Conservation (phyloP, 2,113 vertebrate genomes). For the Oriolus oriolus region DNA sequence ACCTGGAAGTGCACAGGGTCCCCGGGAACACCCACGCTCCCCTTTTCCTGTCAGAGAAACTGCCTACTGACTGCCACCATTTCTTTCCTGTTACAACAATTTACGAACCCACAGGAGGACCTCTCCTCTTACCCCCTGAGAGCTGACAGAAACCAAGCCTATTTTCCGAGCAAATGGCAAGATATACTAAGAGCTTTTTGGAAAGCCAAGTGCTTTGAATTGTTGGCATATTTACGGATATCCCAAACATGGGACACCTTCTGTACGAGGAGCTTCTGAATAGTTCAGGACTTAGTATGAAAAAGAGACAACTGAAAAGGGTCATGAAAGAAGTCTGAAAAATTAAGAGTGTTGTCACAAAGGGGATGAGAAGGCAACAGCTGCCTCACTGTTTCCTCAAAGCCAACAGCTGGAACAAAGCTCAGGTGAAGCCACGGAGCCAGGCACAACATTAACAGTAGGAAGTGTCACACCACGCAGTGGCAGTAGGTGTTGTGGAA, state of each 20-base stretch:
- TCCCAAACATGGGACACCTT: neutral
- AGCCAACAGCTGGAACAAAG: neutral
- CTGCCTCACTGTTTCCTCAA: neutral
- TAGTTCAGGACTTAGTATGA: neutral
- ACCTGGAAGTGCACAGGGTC: neutral
- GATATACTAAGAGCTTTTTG: neutral
- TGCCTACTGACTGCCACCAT: neutral
- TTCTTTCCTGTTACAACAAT: neutral
- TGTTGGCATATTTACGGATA: fast-evolving
- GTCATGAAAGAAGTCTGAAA: neutral
- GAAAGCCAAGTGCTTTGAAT: neutral
- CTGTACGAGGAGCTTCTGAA: neutral
- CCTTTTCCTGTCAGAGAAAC: neutral
- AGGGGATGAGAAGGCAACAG: neutral
- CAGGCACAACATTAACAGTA: neutral
- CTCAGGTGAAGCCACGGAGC: neutral
- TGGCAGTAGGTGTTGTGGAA: neutral
- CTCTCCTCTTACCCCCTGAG: neutral
- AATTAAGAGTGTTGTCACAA: neutral
- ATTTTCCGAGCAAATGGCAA: neutral
- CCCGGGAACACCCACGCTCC: neutral
- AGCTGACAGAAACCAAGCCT: neutral
- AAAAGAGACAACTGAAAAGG: neutral
- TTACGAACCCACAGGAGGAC: neutral
- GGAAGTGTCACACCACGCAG: neutral